These are phyloP conservation scores for Agriopis leucophaearia DNA, from an alignment of 2,888 invertebrate genomes.

Conservation along the genomic window DNA sequence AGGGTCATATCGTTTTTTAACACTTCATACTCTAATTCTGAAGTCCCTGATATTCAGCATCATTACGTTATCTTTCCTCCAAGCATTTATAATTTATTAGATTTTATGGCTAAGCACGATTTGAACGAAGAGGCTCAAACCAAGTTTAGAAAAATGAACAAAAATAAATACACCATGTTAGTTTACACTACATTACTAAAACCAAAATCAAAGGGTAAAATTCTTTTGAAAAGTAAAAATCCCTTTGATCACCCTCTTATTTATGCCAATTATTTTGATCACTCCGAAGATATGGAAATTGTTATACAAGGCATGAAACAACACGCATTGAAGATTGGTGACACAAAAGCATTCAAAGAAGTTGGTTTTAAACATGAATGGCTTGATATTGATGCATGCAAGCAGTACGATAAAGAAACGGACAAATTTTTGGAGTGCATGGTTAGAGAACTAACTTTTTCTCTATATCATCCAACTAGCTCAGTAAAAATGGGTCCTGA, in stretches of 20 bases:
- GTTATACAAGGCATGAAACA: slow-evolving; percentile 60
- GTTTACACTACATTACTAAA: slow-evolving; percentile 87
- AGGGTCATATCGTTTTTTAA: slow-evolving; percentile 66
- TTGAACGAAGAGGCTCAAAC: slow-evolving; percentile 57
- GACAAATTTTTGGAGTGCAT: slow-evolving; percentile 64
- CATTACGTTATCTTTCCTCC: slow-evolving; percentile 67
- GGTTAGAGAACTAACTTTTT: slow-evolving; percentile 64
- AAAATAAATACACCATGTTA: slow-evolving; percentile 67
- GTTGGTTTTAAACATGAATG: slow-evolving; percentile 62
- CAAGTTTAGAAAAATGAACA: slow-evolving; percentile 59
- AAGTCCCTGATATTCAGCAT: slow-evolving; percentile 65
- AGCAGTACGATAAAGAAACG: slow-evolving; percentile 52
- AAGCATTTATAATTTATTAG: slow-evolving; percentile 56
- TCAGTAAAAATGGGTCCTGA: slow-evolving; percentile 88
- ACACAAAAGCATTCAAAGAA: slow-evolving; percentile 62
- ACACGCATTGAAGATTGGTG: slow-evolving; percentile 54
- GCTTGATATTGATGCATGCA: slow-evolving; percentile 67
- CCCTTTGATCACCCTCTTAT: slow-evolving; percentile 89
- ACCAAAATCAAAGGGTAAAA: slow-evolving; percentile 89
- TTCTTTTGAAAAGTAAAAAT: slow-evolving; percentile 89
- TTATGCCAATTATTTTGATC: slow-evolving; percentile 87
- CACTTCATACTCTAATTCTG: slow-evolving; percentile 60
- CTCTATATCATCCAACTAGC: slow-evolving; percentile 90
- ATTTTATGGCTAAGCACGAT: slow-evolving; percentile 58
- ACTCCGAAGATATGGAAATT: slow-evolving; percentile 81